Evolutionary conservation across 2,113 vertebrate species (phyloP).

Genomic region (Daphoenositta chrysoptera): DNA sequence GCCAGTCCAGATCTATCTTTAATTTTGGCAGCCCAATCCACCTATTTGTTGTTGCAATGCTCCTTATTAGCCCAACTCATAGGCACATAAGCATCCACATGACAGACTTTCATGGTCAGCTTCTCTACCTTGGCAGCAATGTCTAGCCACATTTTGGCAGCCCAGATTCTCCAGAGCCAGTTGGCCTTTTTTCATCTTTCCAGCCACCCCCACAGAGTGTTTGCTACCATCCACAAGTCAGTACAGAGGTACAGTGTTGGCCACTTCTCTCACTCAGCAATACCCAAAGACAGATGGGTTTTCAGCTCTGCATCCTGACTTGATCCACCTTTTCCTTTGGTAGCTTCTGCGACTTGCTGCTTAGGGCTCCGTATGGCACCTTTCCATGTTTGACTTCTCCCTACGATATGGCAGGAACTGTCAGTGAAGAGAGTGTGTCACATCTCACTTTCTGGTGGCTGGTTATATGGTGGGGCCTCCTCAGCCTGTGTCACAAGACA

Average conservation of each 20-base stretch:
- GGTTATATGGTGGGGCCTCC: too few species aligned
- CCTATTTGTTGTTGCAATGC: not conserved
- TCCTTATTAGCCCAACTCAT: not conserved
- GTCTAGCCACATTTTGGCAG: not conserved
- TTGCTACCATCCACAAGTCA: not conserved
- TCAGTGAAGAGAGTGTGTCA: not conserved
- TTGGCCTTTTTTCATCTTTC: not conserved
- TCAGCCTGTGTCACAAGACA: not conserved
- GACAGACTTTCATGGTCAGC: not conserved
- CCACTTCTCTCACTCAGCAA: not conserved
- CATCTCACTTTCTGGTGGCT: not conserved
- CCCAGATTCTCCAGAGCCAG: not conserved
- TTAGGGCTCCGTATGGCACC: not conserved
- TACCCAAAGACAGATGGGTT: not conserved
- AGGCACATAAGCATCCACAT: not conserved
- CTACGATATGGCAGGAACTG: not conserved
- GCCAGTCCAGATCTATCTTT: not conserved
- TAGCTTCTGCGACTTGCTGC: not conserved
- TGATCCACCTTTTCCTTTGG: not conserved
- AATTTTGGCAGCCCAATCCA: not conserved
- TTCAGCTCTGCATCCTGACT: not conserved
- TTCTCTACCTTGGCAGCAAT: not conserved
- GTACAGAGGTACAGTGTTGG: not conserved
- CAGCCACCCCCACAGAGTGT: not conserved
- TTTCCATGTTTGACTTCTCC: not conserved